Evolutionary conservation across 2,113 vertebrate genomes (phyloP).

Genomic region (Calypte anna): DNA sequence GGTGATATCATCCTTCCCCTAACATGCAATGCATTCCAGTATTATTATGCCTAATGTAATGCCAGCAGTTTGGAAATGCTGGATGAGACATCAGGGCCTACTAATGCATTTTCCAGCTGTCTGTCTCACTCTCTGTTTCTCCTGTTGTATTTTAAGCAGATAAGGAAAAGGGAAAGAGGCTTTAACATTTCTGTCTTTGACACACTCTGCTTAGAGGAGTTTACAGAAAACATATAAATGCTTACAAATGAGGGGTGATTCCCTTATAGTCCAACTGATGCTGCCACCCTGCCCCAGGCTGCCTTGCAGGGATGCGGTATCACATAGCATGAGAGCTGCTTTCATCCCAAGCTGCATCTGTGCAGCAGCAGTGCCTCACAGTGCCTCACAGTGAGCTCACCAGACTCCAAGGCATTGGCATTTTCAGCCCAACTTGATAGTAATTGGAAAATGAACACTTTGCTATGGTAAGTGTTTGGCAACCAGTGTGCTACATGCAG

Average conservation of each 20-base stretch:
- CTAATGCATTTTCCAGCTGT: not conserved
- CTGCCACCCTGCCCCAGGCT: not conserved
- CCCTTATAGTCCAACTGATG: not conserved
- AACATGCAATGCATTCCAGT: not conserved
- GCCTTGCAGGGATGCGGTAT: not conserved
- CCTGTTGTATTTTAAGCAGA: not conserved
- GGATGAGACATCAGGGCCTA: not conserved
- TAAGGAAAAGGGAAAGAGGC: not conserved
- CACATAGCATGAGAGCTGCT: fast-evolving
- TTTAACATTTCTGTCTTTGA: not conserved
- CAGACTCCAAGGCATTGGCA: fast-evolving
- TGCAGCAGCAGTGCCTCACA: not conserved
- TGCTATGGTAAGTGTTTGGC: fast-evolving
- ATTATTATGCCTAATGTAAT: not conserved
- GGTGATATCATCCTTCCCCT: not conserved
- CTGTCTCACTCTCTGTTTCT: not conserved
- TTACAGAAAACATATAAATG: not conserved
- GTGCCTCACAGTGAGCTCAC: fast-evolving
- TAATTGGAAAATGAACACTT: not conserved
- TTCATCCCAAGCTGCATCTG: not conserved
- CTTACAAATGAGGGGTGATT: not conserved
- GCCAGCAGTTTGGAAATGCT: not conserved
- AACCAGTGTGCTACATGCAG: fast-evolving
- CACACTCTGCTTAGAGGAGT: not conserved
- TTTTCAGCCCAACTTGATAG: not conserved